Evolutionary conservation across 2,113 vertebrate genomes (phyloP), one percentile per base, ranked within the genome.

Genomic region (Plecturocebus donacophilus): DNA sequence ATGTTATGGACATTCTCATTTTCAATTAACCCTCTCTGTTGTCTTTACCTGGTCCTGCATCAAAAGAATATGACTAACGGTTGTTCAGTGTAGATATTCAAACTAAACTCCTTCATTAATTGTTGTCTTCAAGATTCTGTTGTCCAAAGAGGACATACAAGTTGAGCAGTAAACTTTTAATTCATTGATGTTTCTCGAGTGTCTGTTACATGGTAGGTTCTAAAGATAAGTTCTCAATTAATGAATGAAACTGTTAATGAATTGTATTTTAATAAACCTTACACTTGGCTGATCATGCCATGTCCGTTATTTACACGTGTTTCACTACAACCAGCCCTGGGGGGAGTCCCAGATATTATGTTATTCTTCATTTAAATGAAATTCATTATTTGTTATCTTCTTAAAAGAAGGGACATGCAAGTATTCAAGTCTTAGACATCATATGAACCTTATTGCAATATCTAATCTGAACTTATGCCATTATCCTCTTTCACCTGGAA

Each of bases 211-310:
- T 66, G 5, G 3, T 87, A 93, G 42, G 6, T 49, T 70, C 68
- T 75, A 54, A 92, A 89, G 88, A n/a, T 40, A 91, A 86, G 1
- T 87, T 95, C 8, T 87, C 19, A 91, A 91, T 73, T 25, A 93
- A 56, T 85, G 21, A 86, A 86, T 80, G 1, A 68, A 75, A 84
- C n/a, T 87, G 16, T 84, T 64, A 94, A 71, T 87, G 58, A 95
- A 70, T 64, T 58, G 14, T 45, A 56, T 20, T 42, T 90, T 79
- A 79, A 83, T 82, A 94, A 97, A 95, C 3, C 6, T 89, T 91
- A 86, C 90, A 90, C 19, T 58, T 95, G 45, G 66, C 4, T 68
- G 19, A 7, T 42, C 4, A n/a, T 49, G 47, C 21, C 80, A 91
- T 9, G 9, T 38, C 77, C 68, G 17, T 77, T 90, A 71, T 49